A percentile compares a stretch with the other conserved stretches of the same genome.
Conservation (phyloP, 2,888 invertebrate genomes). For the Mesopsocus fuscifrons region DNA sequence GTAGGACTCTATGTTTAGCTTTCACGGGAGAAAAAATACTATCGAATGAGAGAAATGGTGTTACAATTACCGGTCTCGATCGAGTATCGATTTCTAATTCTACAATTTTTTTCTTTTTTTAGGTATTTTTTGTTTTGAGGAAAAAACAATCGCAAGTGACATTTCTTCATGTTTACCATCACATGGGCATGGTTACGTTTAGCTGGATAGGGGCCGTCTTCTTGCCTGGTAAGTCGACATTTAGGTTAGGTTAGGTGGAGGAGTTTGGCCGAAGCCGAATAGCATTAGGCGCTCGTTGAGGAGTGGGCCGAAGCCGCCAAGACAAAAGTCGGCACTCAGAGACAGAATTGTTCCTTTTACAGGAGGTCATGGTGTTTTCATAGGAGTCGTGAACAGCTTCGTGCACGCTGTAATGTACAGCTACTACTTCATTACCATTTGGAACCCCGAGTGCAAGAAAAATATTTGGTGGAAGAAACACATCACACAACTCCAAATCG, state of each 20-base stretch:
- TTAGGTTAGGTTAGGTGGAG: too few relatives aligned
- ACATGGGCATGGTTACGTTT: slow-evolving; percentile 24
- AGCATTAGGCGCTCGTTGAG: too few relatives aligned
- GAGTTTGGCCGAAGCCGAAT: too few relatives aligned
- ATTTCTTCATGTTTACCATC: slow-evolving; percentile 38
- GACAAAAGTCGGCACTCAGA: too few relatives aligned
- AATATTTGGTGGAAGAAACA: slow-evolving; percentile 34
- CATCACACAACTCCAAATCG: slow-evolving; percentile 30
- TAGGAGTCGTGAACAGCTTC: slow-evolving; percentile 29
- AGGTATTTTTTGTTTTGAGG: slow-evolving; percentile 35
- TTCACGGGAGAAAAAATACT: too few relatives aligned
- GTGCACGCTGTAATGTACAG: slow-evolving; percentile 33
- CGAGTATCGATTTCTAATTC: too few relatives aligned
- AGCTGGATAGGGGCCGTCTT: slow-evolving; percentile 32
- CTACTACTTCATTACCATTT: slow-evolving; percentile 30
- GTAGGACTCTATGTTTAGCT: too few relatives aligned
- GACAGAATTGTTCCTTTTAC: too few relatives aligned
- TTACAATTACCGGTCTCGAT: too few relatives aligned
- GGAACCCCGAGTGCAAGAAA: slow-evolving; percentile 30
- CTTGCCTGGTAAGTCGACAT: slow-evolving; percentile 31
- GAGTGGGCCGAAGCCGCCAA: too few relatives aligned
- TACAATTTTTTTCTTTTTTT: background rate
- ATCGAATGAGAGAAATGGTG: too few relatives aligned
- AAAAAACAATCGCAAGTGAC: slow-evolving; percentile 37
- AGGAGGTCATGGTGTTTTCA: slow-evolving; percentile 28